A percentile compares a stretch with the other conserved stretches of the same genome.
These are phyloP conservation scores for Glaucomys volans DNA, from an alignment of 2,113 vertebrate species.

Conservation along the genomic window DNA sequence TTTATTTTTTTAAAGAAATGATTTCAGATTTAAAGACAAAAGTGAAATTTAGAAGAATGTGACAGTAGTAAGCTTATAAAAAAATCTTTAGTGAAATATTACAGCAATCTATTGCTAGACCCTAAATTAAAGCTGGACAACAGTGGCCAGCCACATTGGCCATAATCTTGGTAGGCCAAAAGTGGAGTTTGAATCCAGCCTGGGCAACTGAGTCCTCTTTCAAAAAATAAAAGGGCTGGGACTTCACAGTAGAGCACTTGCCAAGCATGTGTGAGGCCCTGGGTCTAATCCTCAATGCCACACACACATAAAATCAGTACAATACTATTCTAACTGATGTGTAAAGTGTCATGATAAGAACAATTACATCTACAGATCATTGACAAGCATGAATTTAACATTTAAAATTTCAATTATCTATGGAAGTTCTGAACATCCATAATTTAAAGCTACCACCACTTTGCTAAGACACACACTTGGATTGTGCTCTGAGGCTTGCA, in stretches of 20 bases:
- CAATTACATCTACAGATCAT: background rate
- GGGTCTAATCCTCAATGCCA: no score
- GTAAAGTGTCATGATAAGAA: background rate
- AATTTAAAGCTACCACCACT: constrained; percentile 14
- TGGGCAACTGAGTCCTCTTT: no score
- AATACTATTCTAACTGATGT: background rate
- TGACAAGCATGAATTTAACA: background rate
- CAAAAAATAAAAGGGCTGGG: no score
- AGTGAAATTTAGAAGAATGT: constrained; percentile 29
- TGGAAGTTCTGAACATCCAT: background rate
- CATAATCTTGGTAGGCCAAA: no score
- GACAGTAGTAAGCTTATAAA: background rate
- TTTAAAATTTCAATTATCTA: constrained; percentile 14
- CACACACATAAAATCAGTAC: no score
- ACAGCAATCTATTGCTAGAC: background rate
- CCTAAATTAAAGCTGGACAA: background rate
- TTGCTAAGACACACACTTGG: background rate
- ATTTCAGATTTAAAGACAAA: constrained; percentile 58
- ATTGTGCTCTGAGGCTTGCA: background rate
- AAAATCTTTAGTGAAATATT: constrained; percentile 45
- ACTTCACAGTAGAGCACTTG: no score
- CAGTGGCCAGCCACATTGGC: background rate
- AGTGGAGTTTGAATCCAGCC: no score
- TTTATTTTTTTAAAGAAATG: background rate
- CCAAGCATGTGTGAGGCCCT: no score